phyloP scores from a whole-genome alignment of 2,113 vertebrate genomes.

The Tamias sibiricus region DNA sequence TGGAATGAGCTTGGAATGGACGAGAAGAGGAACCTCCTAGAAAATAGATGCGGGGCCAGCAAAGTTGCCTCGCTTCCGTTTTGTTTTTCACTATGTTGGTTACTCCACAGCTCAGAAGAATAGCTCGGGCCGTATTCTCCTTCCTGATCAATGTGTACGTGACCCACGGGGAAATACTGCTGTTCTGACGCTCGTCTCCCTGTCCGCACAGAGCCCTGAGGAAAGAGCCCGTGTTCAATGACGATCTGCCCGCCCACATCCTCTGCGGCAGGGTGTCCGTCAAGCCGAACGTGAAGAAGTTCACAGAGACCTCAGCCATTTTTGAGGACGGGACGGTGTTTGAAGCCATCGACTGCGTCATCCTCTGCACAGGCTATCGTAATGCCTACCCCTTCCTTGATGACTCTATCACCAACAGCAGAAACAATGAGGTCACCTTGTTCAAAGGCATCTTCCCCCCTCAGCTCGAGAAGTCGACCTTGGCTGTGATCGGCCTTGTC shows the following conservation, averaged over 20 bases:
- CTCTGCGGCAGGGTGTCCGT: constrained; percentile 87
- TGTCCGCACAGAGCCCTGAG: constrained; percentile 84
- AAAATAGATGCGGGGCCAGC: background rate
- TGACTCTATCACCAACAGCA: constrained; percentile 83
- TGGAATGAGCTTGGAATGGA: background rate
- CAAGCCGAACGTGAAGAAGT: constrained; percentile 88
- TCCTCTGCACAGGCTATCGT: constrained; percentile 93
- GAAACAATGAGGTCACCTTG: constrained; percentile 85
- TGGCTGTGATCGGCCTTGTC: constrained; percentile 92
- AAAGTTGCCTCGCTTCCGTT: background rate
- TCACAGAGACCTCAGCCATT: constrained; percentile 86
- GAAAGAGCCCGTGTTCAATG: constrained; percentile 87
- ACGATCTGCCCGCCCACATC: constrained; percentile 90
- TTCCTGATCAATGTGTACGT: background rate
- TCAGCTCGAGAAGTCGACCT: constrained; percentile 86
- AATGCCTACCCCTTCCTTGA: constrained; percentile 89
- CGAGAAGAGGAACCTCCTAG: background rate
- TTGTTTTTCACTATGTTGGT: background rate
- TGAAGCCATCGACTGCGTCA: constrained; percentile 88
- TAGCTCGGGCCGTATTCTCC: background rate
- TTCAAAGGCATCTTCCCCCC: constrained; percentile 91
- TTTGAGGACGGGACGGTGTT: constrained; percentile 92
- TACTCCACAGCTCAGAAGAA: background rate
- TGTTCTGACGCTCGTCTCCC: background rate
- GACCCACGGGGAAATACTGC: background rate